phyloP scores from a whole-genome alignment of 1,140 invertebrate genomes.

The Schlechtendalia chinensis region DNA sequence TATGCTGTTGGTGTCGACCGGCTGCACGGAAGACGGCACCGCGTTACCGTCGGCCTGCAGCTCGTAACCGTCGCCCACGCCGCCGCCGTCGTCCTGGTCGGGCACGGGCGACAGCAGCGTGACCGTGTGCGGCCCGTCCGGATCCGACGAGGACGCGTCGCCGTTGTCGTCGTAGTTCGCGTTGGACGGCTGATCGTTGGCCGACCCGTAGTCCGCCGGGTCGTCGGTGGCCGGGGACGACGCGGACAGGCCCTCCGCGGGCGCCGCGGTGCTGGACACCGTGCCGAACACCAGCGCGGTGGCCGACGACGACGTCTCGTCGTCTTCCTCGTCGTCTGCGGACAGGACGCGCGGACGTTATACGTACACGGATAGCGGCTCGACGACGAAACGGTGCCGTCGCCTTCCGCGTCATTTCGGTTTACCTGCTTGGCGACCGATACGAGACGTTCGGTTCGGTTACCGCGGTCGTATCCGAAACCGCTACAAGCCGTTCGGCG shows the following conservation, averaged over 20 bases:
- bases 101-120: constrained; percentile 33
- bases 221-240: neutral
- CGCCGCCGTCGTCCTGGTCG: neutral
- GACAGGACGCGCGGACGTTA: neutral
- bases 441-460: no score
- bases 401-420: no score
- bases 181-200: neutral
- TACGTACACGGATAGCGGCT: no score
- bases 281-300: neutral
- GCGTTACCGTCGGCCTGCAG: constrained; percentile 11
- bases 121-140: constrained; percentile 34
- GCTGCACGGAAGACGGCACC: neutral
- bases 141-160: neutral
- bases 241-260: constrained; percentile 15
- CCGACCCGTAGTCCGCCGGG: neutral
- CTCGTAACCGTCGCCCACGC: no score
- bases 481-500: no score
- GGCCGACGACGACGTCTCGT: neutral
- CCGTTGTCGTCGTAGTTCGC: neutral
- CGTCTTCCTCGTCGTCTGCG: constrained; percentile 13
- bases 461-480: no score
- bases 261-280: neutral
- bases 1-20: constrained; percentile 30
- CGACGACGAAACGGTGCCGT: no score
- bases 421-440: no score